phyloP scores from a whole-genome alignment of 2,113 vertebrate species.

The Actinemys pallida region DNA sequence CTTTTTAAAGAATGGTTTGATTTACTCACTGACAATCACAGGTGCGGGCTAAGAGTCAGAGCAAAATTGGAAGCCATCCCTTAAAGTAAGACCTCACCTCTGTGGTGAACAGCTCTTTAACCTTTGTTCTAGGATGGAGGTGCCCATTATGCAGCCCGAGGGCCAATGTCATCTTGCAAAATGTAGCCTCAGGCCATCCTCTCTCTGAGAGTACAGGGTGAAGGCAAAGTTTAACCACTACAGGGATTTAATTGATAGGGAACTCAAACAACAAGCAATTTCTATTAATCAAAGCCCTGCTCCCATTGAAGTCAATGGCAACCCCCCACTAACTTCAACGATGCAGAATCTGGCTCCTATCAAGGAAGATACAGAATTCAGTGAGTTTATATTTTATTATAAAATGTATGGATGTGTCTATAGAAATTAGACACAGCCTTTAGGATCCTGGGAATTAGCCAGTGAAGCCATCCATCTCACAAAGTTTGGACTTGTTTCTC shows the following conservation, averaged over 20 bases:
- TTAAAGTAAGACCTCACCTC: not conserved
- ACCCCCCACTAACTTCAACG: not conserved
- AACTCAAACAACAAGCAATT: not conserved
- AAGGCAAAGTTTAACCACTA: not conserved
- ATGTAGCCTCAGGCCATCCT: not conserved
- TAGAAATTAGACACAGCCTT: not conserved
- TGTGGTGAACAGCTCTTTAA: not conserved
- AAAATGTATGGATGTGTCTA: rapidly evolving
- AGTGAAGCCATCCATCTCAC: not conserved
- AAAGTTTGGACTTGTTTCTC: not conserved
- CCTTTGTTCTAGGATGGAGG: not conserved
- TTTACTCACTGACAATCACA: constrained; percentile 18
- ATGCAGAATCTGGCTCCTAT: rapidly evolving
- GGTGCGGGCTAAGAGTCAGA: not conserved
- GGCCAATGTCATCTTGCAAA: not conserved
- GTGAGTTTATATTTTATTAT: not conserved
- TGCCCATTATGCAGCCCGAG: not conserved
- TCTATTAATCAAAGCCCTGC: not conserved
- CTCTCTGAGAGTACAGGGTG: not conserved
- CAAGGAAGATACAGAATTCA: not conserved
- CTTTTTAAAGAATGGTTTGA: not conserved
- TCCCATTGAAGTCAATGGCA: not conserved
- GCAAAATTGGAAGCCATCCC: not conserved
- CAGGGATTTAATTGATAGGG: not conserved
- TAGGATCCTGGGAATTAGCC: not conserved